Evolutionary conservation across 2,888 invertebrate genomes (phyloP).

Genomic region (Cantharis rustica): DNA sequence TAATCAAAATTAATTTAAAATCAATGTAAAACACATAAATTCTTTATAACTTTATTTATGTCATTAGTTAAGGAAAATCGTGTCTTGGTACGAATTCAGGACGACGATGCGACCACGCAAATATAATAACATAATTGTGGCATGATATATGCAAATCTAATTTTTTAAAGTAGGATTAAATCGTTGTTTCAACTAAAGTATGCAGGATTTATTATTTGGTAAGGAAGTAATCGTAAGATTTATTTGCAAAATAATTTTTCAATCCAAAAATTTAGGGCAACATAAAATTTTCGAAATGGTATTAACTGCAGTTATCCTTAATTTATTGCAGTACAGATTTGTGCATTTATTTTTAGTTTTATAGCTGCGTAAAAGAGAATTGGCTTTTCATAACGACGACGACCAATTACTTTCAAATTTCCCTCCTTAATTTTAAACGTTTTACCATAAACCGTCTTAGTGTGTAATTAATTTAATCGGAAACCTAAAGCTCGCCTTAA

Average conservation of each 20-base stretch:
- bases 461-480: neutral
- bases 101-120: constrained; percentile 53
- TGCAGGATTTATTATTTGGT: neutral
- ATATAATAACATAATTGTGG: constrained; percentile 54
- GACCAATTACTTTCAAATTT: neutral
- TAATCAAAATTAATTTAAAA: constrained; percentile 32
- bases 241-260: neutral
- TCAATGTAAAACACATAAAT: constrained; percentile 41
- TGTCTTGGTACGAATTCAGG: constrained; percentile 52
- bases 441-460: neutral
- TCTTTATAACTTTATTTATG: constrained; percentile 47
- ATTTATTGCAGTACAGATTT: neutral
- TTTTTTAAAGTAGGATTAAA: constrained; percentile 22
- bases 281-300: constrained; percentile 7
- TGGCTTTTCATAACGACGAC: neutral
- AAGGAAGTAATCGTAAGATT: neutral
- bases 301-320: neutral
- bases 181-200: neutral
- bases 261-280: too few relatives aligned
- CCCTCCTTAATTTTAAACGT: neutral
- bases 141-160: constrained; percentile 47
- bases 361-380: neutral
- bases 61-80: constrained; percentile 51
- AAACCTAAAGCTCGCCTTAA: neutral
- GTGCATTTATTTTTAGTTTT: neutral